These are phyloP conservation scores for Rhopilema esculentum DNA, from an alignment of 30 jellyfish, hydroid and myxozoan species.

Conservation along the genomic window DNA sequence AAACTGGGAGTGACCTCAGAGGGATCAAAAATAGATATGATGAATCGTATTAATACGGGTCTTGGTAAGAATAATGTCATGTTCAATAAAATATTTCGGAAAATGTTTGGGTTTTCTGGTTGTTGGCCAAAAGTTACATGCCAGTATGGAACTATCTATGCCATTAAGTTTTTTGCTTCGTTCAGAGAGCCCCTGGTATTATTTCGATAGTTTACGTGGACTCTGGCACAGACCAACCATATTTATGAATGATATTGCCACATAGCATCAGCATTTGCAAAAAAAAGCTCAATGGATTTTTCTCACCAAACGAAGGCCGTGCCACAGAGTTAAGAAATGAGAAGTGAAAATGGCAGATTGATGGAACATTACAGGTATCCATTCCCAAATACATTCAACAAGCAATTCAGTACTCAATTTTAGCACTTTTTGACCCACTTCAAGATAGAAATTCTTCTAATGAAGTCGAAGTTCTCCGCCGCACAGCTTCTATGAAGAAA, in stretches of 20 bases:
- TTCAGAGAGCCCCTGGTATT: slow-evolving; percentile 65
- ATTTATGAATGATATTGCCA: slow-evolving; percentile 38
- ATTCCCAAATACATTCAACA: slow-evolving; percentile 37
- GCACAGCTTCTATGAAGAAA: slow-evolving; percentile 42
- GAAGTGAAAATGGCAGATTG: slow-evolving; percentile 16
- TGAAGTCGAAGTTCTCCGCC: slow-evolving; percentile 47
- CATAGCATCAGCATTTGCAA: slow-evolving; percentile 47
- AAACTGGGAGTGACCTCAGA: slow-evolving; percentile 3
- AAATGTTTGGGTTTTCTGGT: slow-evolving; percentile 61
- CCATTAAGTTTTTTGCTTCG: slow-evolving; percentile 43
- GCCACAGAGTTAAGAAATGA: slow-evolving; percentile 21
- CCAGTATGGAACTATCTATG: slow-evolving; percentile 60
- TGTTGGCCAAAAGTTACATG: slow-evolving; percentile 54
- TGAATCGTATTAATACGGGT: slow-evolving; percentile 38
- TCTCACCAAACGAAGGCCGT: slow-evolving; percentile 50
- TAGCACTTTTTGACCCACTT: slow-evolving; percentile 60
- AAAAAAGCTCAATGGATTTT: slow-evolving; percentile 13
- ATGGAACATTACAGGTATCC: slow-evolving; percentile 21
- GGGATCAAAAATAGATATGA: slow-evolving; percentile 40
- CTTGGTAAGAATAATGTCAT: slow-evolving; percentile 5
- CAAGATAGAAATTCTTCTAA: slow-evolving; percentile 29
- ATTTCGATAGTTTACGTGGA: slow-evolving; percentile 26
- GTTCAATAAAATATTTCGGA: slow-evolving; percentile 46
- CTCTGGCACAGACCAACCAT: slow-evolving; percentile 41
- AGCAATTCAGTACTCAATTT: neutral